phyloP scores from a whole-genome alignment of 2,888 invertebrate genomes.

The Melanotus villosus region DNA sequence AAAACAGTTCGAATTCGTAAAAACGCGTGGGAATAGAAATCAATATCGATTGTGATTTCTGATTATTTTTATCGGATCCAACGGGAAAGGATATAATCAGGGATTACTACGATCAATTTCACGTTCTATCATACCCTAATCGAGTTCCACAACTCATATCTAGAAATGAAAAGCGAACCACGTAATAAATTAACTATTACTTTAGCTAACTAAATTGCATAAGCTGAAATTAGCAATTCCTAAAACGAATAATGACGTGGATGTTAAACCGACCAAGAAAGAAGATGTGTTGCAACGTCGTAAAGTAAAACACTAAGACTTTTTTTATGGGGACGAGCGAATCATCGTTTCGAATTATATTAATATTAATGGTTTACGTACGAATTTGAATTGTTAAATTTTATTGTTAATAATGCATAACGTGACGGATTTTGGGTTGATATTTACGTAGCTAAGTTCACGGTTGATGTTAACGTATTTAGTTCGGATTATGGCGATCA shows the following conservation, averaged over 20 bases:
- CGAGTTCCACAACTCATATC: constrained; percentile 18
- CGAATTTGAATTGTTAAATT: not conserved
- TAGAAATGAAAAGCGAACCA: constrained; percentile 27
- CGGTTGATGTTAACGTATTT: no score
- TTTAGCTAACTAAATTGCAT: constrained; percentile 17
- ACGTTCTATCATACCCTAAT: constrained; percentile 1
- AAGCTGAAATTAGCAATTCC: constrained; percentile 16
- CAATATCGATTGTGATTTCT: constrained; percentile 22
- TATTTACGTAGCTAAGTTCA: no score
- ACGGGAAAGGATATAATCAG: not conserved
- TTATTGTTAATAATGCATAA: no score
- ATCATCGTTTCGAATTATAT: constrained; percentile 3
- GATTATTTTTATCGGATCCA: not conserved
- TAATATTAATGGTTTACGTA: not conserved
- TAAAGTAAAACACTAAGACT: constrained; percentile 7
- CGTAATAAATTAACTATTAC: constrained; percentile 29
- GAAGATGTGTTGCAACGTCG: constrained; percentile 16
- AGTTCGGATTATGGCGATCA: no score
- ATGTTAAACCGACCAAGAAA: constrained; percentile 8
- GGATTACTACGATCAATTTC: constrained; percentile 1
- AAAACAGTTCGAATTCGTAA: constrained; percentile 25
- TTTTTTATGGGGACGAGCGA: constrained; percentile 3
- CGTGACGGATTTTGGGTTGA: no score
- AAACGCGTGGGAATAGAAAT: constrained; percentile 41
- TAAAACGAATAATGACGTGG: constrained; percentile 20